Evolutionary conservation across 1,140 invertebrate genomes (phyloP).

Genomic region (Zaprionus vittiger): DNA sequence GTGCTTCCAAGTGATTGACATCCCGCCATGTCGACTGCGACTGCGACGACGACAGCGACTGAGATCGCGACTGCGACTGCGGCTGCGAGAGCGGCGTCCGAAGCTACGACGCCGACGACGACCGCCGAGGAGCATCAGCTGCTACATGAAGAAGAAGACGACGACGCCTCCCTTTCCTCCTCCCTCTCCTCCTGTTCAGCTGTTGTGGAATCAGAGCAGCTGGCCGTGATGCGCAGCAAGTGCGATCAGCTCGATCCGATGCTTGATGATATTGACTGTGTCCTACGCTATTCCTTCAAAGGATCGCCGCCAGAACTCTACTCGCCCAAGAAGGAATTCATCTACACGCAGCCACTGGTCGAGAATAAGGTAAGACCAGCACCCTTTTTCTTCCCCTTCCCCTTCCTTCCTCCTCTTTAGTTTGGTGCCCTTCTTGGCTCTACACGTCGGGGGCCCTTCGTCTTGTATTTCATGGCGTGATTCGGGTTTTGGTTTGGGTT

Average conservation of each 20-base stretch:
- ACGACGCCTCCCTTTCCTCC: neutral
- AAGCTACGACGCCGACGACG: neutral
- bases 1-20: slow-evolving; percentile 29
- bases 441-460: slow-evolving; percentile 28
- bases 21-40: neutral
- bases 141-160: neutral
- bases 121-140: slow-evolving; percentile 24
- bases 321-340: slow-evolving; percentile 76
- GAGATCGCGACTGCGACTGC: neutral
- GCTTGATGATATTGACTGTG: slow-evolving; percentile 33
- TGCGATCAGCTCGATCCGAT: neutral
- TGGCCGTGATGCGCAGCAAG: slow-evolving; percentile 5
- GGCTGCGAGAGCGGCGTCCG: neutral
- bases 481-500: slow-evolving; percentile 26
- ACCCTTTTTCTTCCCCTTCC: neutral
- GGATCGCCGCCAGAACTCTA: slow-evolving; percentile 75
- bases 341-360: slow-evolving; percentile 63
- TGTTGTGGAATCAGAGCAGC: slow-evolving; percentile 1
- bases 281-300: slow-evolving; percentile 72
- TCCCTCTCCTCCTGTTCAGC: neutral
- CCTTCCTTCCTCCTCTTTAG: neutral
- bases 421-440: neutral
- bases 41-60: neutral
- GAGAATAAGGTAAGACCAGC: slow-evolving; percentile 70
- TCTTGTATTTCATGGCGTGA: slow-evolving; percentile 48